These are phyloP conservation scores for Nothoprocta pentlandii DNA, from an alignment of 2,113 vertebrate species.

Conservation along the genomic window DNA sequence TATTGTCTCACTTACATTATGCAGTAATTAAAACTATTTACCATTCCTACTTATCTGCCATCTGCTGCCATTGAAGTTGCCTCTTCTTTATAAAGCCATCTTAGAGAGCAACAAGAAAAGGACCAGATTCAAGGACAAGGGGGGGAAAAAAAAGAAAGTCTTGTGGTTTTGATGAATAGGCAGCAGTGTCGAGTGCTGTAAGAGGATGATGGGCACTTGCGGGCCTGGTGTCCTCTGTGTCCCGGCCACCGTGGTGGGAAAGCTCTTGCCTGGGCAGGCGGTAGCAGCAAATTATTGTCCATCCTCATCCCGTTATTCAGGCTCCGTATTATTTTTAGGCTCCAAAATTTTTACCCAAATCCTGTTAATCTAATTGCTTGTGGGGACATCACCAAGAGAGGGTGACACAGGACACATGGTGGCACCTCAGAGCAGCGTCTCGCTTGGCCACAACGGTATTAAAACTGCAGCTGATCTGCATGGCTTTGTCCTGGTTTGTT, in stretches of 20 bases:
- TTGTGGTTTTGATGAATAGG: conserved; percentile 48
- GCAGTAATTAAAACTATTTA: conserved; percentile 91
- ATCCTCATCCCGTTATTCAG: background rate
- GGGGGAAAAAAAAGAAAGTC: background rate
- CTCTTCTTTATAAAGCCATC: conserved; percentile 77
- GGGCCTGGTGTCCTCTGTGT: rapidly evolving
- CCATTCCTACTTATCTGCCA: conserved; percentile 88
- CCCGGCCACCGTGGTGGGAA: rapidly evolving
- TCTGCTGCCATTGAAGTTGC: conserved; percentile 79
- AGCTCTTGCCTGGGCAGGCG: background rate
- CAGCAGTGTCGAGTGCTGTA: conserved; percentile 7
- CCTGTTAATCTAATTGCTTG: conserved; percentile 15
- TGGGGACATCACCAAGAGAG: background rate
- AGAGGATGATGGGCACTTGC: rapidly evolving
- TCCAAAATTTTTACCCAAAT: conserved; percentile 36
- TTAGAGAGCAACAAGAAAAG: conserved; percentile 52
- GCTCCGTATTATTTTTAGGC: conserved; percentile 62
- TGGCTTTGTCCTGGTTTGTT: background rate
- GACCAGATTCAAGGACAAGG: conserved; percentile 10
- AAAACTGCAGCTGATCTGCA: too few species aligned
- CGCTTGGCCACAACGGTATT: too few species aligned
- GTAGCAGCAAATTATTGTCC: background rate
- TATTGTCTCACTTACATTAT: conserved; percentile 88
- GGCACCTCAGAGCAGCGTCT: too few species aligned
- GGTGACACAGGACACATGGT: too few species aligned